Evolutionary conservation across 2,888 invertebrate species (phyloP).

Genomic region (Lasioglossum calceatum): DNA sequence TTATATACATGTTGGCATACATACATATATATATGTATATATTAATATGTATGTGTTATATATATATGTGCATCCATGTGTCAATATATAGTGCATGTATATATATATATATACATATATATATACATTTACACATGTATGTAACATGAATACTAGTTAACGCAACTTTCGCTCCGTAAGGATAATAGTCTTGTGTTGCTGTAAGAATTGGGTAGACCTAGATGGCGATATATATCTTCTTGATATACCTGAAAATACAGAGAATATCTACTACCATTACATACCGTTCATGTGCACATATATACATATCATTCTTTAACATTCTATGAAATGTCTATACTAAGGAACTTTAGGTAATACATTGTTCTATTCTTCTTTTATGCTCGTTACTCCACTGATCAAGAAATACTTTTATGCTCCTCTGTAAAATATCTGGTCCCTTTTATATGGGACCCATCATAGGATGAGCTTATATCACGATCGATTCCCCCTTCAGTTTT

Average conservation of each 20-base stretch:
- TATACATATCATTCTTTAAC: conserved; percentile 8
- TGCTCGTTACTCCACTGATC: conserved; percentile 51
- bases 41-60: neutral
- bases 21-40: conserved; percentile 13
- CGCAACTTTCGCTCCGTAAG: conserved; percentile 58
- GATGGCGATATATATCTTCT: conserved; percentile 33
- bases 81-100: conserved; percentile 6
- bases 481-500: conserved; percentile 56
- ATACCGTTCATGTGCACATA: conserved; percentile 13
- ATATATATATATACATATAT: conserved; percentile 18
- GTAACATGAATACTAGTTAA: conserved; percentile 50
- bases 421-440: conserved; percentile 7
- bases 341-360: conserved; percentile 24
- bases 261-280: conserved; percentile 23
- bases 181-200: conserved; percentile 33
- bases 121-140: conserved; percentile 23
- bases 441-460: neutral
- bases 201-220: conserved; percentile 27
- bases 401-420: conserved; percentile 37
- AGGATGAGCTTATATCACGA: conserved; percentile 32
- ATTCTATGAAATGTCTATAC: conserved; percentile 19
- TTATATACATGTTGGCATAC: conserved; percentile 1
- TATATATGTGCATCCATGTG: neutral
- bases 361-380: conserved; percentile 36
- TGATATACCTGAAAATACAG: conserved; percentile 54